Conservation (phyloP, 2,797 vertebrate genomes). For the Bradypodion pumilum region DNA sequence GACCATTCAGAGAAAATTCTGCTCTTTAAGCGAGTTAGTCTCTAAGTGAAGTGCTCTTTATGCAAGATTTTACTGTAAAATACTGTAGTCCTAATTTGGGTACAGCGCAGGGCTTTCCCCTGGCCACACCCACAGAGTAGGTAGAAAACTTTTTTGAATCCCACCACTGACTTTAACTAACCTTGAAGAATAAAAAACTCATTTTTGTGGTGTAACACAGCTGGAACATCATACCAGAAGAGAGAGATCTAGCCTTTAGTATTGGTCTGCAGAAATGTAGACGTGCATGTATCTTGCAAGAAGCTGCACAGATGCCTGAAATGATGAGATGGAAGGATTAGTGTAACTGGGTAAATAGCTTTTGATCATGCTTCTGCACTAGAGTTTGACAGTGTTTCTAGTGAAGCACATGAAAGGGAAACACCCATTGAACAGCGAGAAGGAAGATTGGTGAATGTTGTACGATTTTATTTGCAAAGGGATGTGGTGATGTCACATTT, state of each 20-base stretch:
- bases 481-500: not conserved
- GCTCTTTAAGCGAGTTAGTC: no score
- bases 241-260: slow-evolving; percentile 5
- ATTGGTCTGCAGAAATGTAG: not conserved
- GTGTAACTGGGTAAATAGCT: not conserved
- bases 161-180: not conserved
- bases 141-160: no score
- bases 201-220: not conserved
- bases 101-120: no score
- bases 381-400: not conserved
- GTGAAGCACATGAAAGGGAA: slow-evolving; percentile 2
- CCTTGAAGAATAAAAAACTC: not conserved
- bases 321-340: not conserved
- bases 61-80: no score
- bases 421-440: not conserved
- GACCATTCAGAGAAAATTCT: no score
- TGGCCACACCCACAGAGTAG: no score
- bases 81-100: no score
- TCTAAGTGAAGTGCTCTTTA: no score
- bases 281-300: not conserved
- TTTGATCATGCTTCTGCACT: not conserved
- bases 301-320: not conserved
- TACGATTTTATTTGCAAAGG: not conserved
- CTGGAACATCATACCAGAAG: not conserved
- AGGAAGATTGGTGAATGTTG: not conserved